Evolutionary conservation across 1,140 invertebrate genomes (phyloP).

Genomic region (Caenorhabditis latens): DNA sequence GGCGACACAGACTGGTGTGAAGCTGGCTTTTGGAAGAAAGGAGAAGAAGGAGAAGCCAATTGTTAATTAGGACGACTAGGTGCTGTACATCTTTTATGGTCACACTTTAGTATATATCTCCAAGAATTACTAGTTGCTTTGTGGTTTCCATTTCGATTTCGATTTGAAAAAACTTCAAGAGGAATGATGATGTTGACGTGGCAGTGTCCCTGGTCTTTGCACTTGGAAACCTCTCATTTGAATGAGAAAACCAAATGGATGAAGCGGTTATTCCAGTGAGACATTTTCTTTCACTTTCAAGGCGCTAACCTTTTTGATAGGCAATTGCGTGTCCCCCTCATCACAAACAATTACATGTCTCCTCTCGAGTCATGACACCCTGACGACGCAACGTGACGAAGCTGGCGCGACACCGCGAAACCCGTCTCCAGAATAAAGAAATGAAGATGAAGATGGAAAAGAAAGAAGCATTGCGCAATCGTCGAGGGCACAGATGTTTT

Average conservation of each 20-base stretch:
- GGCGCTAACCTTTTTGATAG: slow-evolving; percentile 54
- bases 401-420: slow-evolving; percentile 28
- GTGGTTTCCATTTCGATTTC: not conserved
- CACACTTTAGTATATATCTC: slow-evolving; percentile 15
- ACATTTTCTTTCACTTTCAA: slow-evolving; percentile 49
- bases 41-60: not conserved
- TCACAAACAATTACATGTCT: slow-evolving; percentile 45
- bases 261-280: slow-evolving; percentile 49
- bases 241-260: slow-evolving; percentile 9
- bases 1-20: slow-evolving; percentile 49
- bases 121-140: not conserved
- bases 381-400: slow-evolving; percentile 45
- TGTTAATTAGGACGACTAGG: slow-evolving; percentile 48
- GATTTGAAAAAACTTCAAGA: not conserved
- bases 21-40: slow-evolving; percentile 29
- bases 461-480: slow-evolving; percentile 41
- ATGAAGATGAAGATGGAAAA: slow-evolving; percentile 2
- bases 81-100: slow-evolving; percentile 49
- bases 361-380: slow-evolving; percentile 47
- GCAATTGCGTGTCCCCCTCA: slow-evolving; percentile 26
- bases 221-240: not conserved
- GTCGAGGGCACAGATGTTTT: slow-evolving; percentile 51
- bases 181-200: not conserved
- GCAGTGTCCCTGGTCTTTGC: slow-evolving; percentile 9
- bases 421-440: slow-evolving; percentile 41